Percentiles rank a stretch among this genome's conserved stretches.
phyloP scores from a whole-genome alignment of 2,113 vertebrate species.

The Phalacrocorax aristotelis region DNA sequence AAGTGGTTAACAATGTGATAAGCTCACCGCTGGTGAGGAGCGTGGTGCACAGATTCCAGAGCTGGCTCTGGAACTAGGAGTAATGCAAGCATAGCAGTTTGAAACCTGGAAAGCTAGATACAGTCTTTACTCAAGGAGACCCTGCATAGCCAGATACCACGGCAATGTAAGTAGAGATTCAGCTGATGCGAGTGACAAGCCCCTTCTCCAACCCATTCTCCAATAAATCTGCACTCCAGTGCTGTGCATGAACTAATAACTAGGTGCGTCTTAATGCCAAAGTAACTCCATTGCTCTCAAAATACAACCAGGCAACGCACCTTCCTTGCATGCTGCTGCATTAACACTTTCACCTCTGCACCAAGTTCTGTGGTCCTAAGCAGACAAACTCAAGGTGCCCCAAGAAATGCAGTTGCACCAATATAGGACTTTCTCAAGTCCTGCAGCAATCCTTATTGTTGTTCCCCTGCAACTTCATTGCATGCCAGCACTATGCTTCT shows the following conservation, averaged over 20 bases:
- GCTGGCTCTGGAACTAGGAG: background rate
- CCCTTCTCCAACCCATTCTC: background rate
- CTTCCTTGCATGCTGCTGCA: background rate
- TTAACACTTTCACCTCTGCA: background rate
- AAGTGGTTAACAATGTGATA: rapidly evolving
- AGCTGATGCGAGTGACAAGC: background rate
- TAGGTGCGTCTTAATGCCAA: background rate
- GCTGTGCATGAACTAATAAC: background rate
- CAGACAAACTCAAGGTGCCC: background rate
- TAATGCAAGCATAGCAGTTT: background rate
- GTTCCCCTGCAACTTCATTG: background rate
- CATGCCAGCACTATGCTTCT: background rate
- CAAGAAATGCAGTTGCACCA: background rate
- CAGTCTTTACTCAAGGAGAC: background rate
- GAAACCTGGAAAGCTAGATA: background rate
- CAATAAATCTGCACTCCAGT: background rate
- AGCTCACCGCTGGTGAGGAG: background rate
- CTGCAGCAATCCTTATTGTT: background rate
- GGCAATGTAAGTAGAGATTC: background rate
- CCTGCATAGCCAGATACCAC: background rate
- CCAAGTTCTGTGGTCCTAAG: background rate
- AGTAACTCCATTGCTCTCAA: background rate
- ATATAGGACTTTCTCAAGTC: background rate
- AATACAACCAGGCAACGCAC: rapidly evolving
- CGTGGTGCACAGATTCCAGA: background rate